Evolutionary conservation across 2,888 invertebrate species (phyloP), one percentile per base, ranked within the genome.

Genomic region (Morpho achilles): DNA sequence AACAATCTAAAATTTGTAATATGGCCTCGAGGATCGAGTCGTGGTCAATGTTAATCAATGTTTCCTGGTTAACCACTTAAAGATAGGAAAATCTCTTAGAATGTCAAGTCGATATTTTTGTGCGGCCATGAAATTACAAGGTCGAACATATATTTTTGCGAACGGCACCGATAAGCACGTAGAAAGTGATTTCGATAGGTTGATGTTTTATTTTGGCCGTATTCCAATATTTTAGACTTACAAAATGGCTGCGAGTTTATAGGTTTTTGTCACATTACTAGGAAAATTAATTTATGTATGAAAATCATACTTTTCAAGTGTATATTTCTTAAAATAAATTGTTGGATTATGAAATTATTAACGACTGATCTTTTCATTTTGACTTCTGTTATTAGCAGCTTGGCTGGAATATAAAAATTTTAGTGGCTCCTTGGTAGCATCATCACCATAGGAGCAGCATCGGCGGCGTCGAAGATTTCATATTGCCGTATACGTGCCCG

Each of bases 41-140:
- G 78, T 83, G 84, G 85, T 82, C 81, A 81, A 79, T 81, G 79
- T 78, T 78, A 80, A 78, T 77, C 77, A 71, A 63, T 70, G 80
- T 82, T 88, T 88, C 88, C 88, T 88, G 86, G 87, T 86, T 79
- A 83, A 79, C 81, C 79, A 82, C 82, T 80, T 76, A 77, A 80
- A 81, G 82, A 87, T 87, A 85, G 85, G 85, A 83, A 85, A 87
- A 87, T 83, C 81, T 77, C 82, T 82, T 87, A 84, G 86, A 87
- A 87, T 87, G 87, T 87, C 84, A 87, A 79, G 56, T 84, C 81
- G 85, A 83, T 89, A 89, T 88, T 89, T 89, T 87, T 84, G 87
- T 85, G 74, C 80, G 86, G 74, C 88, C 87, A 73, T 87, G 88
- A 85, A 82, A 68, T 76, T 73, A 79, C 87, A 88, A 89, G 89